phyloP scores from a whole-genome alignment of 2,888 invertebrate genomes.

The Peribatodes rhomboidaria region DNA sequence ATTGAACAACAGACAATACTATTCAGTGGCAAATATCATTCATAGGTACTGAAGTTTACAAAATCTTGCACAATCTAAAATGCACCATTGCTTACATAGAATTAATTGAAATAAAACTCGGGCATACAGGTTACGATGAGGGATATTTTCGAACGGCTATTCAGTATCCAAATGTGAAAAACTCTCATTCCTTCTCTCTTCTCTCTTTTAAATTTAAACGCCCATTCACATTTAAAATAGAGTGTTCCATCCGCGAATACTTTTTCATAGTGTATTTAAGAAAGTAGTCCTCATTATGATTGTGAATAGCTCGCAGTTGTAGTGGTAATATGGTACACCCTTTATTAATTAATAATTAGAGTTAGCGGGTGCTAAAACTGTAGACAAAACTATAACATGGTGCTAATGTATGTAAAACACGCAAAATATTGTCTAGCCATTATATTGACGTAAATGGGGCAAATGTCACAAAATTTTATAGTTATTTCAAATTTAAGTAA shows the following conservation, averaged over 20 bases:
- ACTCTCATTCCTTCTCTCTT: too few relatives aligned
- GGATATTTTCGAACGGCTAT: not conserved
- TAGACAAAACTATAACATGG: not conserved
- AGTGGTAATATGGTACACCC: not conserved
- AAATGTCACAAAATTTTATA: too few relatives aligned
- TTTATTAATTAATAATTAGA: not conserved
- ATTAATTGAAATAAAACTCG: not conserved
- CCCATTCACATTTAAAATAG: too few relatives aligned
- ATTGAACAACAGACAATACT: constrained; percentile 47
- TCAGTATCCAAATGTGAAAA: not conserved
- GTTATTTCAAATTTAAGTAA: too few relatives aligned
- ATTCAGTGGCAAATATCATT: constrained; percentile 59
- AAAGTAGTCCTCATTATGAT: not conserved
- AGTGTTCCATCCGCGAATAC: too few relatives aligned
- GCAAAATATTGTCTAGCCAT: not conserved
- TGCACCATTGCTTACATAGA: constrained; percentile 4
- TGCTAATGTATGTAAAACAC: not conserved
- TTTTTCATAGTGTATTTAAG: too few relatives aligned
- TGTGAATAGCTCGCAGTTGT: not conserved
- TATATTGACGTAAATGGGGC: not conserved
- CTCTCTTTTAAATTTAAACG: too few relatives aligned
- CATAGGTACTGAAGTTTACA: constrained; percentile 53
- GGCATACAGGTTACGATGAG: not conserved
- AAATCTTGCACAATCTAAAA: not conserved
- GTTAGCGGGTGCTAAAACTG: too few relatives aligned